Percentiles rank a stretch among this genome's conserved stretches.
phyloP scores from a whole-genome alignment of 2,113 vertebrate species.

The Pleuronectes platessa region DNA sequence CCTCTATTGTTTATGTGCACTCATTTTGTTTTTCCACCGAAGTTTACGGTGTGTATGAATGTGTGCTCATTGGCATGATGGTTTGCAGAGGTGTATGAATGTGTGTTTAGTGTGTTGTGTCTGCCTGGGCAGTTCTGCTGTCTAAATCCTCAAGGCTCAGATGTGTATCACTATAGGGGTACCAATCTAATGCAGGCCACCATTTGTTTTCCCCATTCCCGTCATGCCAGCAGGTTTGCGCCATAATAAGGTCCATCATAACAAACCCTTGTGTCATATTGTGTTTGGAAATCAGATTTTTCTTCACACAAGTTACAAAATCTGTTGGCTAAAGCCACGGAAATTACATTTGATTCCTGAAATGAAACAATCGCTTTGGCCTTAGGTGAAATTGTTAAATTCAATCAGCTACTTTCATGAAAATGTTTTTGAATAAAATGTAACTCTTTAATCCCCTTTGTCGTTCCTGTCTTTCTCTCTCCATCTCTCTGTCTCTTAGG shows the following conservation, averaged over 20 bases:
- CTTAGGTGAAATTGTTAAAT: not conserved
- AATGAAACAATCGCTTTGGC: not conserved
- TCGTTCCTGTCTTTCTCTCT: not conserved
- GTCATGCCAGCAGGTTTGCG: not conserved
- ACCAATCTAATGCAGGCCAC: constrained; percentile 14
- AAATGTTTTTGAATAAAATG: not conserved
- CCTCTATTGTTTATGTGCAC: constrained; percentile 10
- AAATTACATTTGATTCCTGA: not conserved
- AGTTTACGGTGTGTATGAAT: constrained; percentile 30
- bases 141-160: constrained; percentile 51
- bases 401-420: not conserved
- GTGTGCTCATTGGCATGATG: constrained; percentile 6
- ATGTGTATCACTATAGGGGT: constrained; percentile 66
- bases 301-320: not conserved
- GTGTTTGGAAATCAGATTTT: not conserved
- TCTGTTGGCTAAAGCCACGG: too few relatives aligned
- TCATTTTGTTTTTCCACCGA: constrained; percentile 25
- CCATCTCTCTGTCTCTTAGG: constrained; percentile 55
- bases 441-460: not conserved
- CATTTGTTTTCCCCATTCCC: constrained; percentile 32
- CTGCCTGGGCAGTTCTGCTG: constrained; percentile 47
- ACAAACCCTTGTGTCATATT: not conserved
- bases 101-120: constrained; percentile 61
- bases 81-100: constrained; percentile 1
- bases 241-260: not conserved